Evolutionary conservation across 2,113 vertebrate genomes (phyloP).

Genomic region (Chamaetylas fuelleborni): DNA sequence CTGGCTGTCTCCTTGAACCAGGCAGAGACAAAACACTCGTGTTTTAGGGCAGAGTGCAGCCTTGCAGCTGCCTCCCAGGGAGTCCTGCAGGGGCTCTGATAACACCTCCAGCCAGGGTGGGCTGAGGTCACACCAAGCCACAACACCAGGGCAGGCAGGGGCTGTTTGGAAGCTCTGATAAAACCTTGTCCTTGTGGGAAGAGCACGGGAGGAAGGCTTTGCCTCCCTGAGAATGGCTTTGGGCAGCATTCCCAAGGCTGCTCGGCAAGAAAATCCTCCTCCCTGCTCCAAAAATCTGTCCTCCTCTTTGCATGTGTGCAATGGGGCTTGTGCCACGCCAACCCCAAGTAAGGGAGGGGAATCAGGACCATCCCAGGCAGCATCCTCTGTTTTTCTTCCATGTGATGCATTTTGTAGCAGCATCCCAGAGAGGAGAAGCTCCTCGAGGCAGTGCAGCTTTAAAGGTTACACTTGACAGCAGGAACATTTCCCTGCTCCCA

Average conservation of each 20-base stretch:
- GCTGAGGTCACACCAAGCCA: neutral
- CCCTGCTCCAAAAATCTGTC: neutral
- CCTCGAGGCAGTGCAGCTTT: neutral
- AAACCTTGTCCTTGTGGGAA: neutral
- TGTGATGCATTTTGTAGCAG: neutral
- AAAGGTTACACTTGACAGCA: conserved; percentile 13
- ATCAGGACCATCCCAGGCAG: neutral
- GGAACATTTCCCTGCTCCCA: neutral
- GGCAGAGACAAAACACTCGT: neutral
- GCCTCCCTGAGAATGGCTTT: neutral
- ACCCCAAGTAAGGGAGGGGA: fast-evolving
- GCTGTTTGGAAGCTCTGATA: neutral
- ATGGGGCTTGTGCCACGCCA: fast-evolving
- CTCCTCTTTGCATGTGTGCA: neutral
- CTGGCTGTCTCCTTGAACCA: neutral
- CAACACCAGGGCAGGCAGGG: neutral
- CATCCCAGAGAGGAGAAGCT: neutral
- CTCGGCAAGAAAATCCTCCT: neutral
- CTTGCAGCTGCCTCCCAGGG: neutral
- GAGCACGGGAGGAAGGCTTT: neutral
- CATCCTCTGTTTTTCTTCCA: neutral
- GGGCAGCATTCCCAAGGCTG: neutral
- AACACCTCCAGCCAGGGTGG: neutral
- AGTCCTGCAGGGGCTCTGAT: neutral
- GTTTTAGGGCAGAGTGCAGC: neutral